phyloP scores from a whole-genome alignment of 2,888 invertebrate genomes.

The Lymantria monacha region DNA sequence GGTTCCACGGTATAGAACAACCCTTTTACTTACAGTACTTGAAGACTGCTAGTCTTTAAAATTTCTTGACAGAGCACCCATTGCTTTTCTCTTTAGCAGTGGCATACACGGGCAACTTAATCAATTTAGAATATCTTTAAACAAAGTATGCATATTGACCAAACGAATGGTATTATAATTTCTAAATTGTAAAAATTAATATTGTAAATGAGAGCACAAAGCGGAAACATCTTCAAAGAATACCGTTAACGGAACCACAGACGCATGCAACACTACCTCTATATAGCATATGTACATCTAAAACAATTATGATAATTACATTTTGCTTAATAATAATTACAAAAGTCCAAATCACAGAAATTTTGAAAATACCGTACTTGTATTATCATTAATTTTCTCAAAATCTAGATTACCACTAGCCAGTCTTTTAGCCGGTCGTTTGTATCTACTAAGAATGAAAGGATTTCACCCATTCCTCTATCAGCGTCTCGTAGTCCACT shows the following conservation, averaged over 20 bases:
- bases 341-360: neutral
- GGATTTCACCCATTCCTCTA: too few species aligned
- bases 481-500: too few species aligned
- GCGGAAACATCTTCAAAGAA: conserved; percentile 37
- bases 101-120: too few species aligned
- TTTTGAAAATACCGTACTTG: neutral
- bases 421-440: neutral
- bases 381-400: neutral
- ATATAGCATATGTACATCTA: conserved; percentile 24
- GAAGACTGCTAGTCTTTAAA: too few species aligned
- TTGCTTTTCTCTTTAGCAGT: too few species aligned
- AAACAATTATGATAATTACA: conserved; percentile 10
- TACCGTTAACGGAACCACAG: conserved; percentile 38
- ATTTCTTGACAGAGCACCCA: too few species aligned
- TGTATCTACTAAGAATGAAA: too few species aligned
- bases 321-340: conserved; percentile 2
- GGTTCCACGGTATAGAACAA: too few species aligned
- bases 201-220: conserved; percentile 30
- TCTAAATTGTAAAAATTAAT: conserved; percentile 18
- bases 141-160: neutral
- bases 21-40: too few species aligned
- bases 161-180: neutral
- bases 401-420: neutral
- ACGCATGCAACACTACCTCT: conserved; percentile 42
- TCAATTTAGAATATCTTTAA: too few species aligned